A percentile compares a stretch with the other conserved stretches of the same genome.
Conservation (phyloP, 2,797 vertebrate species). For the Hylomyscus alleni region DNA sequence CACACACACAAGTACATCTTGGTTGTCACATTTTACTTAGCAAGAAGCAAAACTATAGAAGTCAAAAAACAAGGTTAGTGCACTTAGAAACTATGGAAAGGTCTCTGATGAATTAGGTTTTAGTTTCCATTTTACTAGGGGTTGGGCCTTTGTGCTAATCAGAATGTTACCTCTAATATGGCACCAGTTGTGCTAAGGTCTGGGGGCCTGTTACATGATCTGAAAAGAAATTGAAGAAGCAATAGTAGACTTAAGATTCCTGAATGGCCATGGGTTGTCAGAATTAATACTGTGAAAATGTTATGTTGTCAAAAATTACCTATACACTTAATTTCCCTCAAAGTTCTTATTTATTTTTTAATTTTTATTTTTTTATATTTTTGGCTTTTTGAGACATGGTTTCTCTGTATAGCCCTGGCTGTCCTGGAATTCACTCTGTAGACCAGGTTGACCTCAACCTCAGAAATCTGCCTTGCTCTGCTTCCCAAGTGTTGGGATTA, state of each 20-base stretch:
- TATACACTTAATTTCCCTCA: background rate
- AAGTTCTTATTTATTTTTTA: too few species aligned
- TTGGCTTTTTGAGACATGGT: too few species aligned
- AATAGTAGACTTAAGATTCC: background rate
- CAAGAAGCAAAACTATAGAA: background rate
- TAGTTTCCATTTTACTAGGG: background rate
- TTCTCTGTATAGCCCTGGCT: too few species aligned
- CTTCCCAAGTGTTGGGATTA: too few species aligned
- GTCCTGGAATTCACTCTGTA: too few species aligned
- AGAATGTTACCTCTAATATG: background rate
- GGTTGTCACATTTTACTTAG: background rate
- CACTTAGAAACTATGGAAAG: background rate
- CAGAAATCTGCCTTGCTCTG: too few species aligned
- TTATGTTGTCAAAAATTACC: background rate
- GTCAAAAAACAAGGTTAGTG: background rate
- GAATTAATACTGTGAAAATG: background rate
- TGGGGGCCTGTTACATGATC: background rate
- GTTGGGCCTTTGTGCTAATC: background rate
- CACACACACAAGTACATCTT: background rate
- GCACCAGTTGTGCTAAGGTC: too few species aligned
- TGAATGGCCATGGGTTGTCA: background rate
- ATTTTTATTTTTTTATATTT: too few species aligned
- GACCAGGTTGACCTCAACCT: too few species aligned
- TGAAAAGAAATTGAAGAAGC: background rate
- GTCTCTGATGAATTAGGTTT: background rate